Percentiles rank a stretch among this genome's conserved stretches.
These are phyloP conservation scores for Chaetura pelagica DNA, from an alignment of 2,113 vertebrate genomes.

Conservation along the genomic window DNA sequence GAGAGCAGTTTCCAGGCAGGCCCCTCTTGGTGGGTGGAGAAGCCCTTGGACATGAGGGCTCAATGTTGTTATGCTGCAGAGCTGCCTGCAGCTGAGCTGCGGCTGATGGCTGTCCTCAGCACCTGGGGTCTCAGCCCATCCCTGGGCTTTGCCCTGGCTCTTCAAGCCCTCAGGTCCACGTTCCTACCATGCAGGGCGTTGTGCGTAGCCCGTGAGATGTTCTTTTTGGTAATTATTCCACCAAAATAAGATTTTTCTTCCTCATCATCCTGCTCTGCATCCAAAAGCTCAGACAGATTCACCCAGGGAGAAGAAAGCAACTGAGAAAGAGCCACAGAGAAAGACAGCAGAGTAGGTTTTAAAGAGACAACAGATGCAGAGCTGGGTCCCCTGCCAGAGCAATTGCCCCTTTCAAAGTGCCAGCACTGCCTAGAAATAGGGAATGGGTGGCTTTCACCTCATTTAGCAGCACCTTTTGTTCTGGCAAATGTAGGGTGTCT, in stretches of 20 bases:
- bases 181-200: background rate
- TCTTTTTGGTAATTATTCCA: background rate
- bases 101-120: background rate
- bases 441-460: background rate
- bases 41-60: background rate
- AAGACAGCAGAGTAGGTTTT: fast-evolving
- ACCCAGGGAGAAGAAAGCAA: background rate
- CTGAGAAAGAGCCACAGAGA: background rate
- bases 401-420: background rate
- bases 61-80: fast-evolving
- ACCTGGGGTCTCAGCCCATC: fast-evolving
- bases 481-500: background rate
- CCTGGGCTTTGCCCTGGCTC: background rate
- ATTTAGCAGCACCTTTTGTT: background rate
- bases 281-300: background rate
- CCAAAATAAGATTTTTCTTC: background rate
- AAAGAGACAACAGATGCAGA: background rate
- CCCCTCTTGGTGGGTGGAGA: background rate
- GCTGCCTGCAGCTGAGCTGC: background rate
- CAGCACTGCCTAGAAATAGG: background rate
- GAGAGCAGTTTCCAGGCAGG: background rate
- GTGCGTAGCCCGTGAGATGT: background rate
- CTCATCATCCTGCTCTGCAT: background rate
- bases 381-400: background rate
- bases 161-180: background rate